phyloP scores from a whole-genome alignment of 2,797 vertebrate genomes.

The Chaenodraco wilsoni region DNA sequence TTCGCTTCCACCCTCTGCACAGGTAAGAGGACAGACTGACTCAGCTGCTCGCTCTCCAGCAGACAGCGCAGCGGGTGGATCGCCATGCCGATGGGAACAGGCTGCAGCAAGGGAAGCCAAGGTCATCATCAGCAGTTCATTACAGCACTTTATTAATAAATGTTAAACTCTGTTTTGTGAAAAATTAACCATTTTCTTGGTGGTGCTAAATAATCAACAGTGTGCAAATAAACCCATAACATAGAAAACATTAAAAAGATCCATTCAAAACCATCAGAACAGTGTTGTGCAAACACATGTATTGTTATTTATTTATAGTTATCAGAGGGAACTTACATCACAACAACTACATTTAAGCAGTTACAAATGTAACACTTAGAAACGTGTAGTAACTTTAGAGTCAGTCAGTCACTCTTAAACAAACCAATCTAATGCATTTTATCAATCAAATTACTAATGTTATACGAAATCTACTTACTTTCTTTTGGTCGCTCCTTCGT shows the following conservation, averaged over 20 bases:
- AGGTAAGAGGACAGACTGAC: constrained; percentile 80
- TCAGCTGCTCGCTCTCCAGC: constrained; percentile 83
- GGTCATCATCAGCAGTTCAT: neutral
- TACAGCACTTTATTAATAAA: neutral
- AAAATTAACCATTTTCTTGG: neutral
- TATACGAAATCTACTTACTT: constrained; percentile 77
- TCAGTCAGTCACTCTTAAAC: constrained; percentile 1
- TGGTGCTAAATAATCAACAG: neutral
- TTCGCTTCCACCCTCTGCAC: constrained; percentile 77
- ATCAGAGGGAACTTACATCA: neutral
- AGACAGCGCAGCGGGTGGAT: constrained; percentile 81
- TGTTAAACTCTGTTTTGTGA: neutral
- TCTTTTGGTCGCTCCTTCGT: constrained; percentile 87
- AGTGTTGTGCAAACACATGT: too few relatives aligned
- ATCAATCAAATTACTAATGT: neutral
- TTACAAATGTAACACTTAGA: neutral
- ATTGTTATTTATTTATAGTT: too few relatives aligned
- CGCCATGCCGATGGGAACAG: constrained; percentile 85
- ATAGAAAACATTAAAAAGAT: too few relatives aligned
- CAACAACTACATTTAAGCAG: neutral
- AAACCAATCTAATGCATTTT: neutral
- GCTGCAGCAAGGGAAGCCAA: constrained; percentile 72
- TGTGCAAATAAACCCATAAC: too few relatives aligned
- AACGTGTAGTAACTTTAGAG: neutral
- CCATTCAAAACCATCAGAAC: too few relatives aligned